phyloP scores from a whole-genome alignment of 2,113 vertebrate genomes.

The Percopsis transmontana region DNA sequence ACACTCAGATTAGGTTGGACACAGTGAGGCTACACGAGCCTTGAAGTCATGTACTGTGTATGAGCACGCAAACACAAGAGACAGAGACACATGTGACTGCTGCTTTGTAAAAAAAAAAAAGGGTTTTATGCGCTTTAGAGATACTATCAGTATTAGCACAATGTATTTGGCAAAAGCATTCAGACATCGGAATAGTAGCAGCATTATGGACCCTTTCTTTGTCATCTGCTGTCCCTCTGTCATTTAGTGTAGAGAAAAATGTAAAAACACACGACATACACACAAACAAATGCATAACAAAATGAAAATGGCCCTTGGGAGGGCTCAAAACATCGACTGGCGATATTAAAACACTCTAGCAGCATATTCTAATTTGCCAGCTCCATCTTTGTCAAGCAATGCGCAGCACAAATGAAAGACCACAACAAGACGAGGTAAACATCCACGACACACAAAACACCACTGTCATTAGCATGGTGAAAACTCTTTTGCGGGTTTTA shows the following conservation, averaged over 20 bases:
- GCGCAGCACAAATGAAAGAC: neutral
- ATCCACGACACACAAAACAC: neutral
- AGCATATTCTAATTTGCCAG: too few relatives aligned
- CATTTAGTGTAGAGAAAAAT: constrained; percentile 19
- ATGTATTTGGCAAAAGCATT: neutral
- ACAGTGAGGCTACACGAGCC: neutral
- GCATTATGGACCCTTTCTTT: neutral
- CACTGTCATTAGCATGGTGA: neutral
- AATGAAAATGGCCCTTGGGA: constrained; percentile 38
- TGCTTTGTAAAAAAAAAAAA: neutral
- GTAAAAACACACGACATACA: too few relatives aligned
- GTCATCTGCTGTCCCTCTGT: constrained; percentile 9
- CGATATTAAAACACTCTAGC: constrained; percentile 35
- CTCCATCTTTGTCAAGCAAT: neutral
- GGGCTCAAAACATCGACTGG: constrained; percentile 10
- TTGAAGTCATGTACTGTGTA: too few relatives aligned
- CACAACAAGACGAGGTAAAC: neutral
- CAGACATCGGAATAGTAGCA: neutral
- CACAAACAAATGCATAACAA: neutral
- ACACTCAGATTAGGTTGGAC: constrained; percentile 18
- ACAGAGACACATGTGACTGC: too few relatives aligned
- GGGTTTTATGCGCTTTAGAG: neutral
- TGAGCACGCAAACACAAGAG: neutral
- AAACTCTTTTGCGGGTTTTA: constrained; percentile 44
- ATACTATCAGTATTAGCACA: neutral